These are phyloP conservation scores for Palythoa grandis DNA, from an alignment of 92 coral and sea anemone species.

Conservation along the genomic window DNA sequence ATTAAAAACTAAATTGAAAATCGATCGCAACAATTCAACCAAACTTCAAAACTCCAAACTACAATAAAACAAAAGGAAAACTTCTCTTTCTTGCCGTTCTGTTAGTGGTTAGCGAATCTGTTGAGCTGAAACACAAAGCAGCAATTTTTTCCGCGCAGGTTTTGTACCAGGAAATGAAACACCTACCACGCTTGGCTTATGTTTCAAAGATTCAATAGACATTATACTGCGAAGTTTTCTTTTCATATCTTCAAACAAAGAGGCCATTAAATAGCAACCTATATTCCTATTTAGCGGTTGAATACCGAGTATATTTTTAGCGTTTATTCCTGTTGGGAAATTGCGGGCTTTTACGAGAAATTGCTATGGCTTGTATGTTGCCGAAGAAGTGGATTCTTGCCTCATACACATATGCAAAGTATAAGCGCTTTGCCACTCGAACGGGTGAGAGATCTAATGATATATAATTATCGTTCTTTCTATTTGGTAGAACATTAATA, in stretches of 20 bases:
- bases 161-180: background rate
- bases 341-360: background rate
- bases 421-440: background rate
- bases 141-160: too few relatives aligned
- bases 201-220: constrained; percentile 16
- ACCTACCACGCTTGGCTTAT: background rate
- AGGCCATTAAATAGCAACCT: constrained; percentile 16
- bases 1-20: too few relatives aligned
- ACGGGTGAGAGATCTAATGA: background rate
- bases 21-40: too few relatives aligned
- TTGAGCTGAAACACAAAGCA: too few relatives aligned
- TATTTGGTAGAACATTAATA: background rate
- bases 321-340: background rate
- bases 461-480: background rate
- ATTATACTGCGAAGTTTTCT: constrained; percentile 2
- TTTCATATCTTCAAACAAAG: constrained; percentile 19
- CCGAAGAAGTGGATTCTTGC: background rate
- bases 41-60: background rate
- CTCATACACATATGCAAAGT: constrained; percentile 1
- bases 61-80: too few relatives aligned
- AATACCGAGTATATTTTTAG: background rate
- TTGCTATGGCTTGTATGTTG: constrained; percentile 15
- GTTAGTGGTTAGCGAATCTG: too few relatives aligned
- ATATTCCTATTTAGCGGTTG: background rate
- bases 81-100: background rate